Percentiles rank a stretch among this genome's conserved stretches.
These are phyloP conservation scores for Agriotes lineatus DNA, from an alignment of 2,888 invertebrate species.

Conservation along the genomic window DNA sequence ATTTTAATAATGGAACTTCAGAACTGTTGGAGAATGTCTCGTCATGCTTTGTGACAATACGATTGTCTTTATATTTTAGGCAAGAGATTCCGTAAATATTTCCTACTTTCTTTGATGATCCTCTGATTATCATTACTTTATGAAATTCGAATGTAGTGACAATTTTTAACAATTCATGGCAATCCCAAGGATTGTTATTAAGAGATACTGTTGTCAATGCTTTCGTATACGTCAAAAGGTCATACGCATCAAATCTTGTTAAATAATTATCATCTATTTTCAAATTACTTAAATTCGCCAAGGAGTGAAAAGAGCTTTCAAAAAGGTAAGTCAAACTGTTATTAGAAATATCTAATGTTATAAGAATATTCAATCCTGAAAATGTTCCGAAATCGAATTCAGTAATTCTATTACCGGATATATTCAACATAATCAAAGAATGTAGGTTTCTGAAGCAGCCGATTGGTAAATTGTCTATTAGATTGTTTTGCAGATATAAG, in stretches of 20 bases:
- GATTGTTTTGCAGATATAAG: slow-evolving; percentile 11
- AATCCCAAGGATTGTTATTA: slow-evolving; percentile 5
- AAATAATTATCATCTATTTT: slow-evolving; percentile 1
- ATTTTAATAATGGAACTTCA: not conserved
- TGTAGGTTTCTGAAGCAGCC: slow-evolving; percentile 11
- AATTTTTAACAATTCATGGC: not conserved
- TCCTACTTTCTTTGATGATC: not conserved
- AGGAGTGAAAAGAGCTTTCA: not conserved
- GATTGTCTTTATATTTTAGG: not conserved
- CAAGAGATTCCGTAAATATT: slow-evolving; percentile 25
- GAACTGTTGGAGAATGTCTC: not conserved
- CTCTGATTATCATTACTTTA: not conserved
- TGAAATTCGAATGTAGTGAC: not conserved
- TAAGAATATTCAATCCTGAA: not conserved
- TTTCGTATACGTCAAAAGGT: not conserved
- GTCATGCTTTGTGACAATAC: not conserved
- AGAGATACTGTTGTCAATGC: not conserved
- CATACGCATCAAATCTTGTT: not conserved
- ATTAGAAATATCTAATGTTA: slow-evolving; percentile 18
- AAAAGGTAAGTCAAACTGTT: not conserved
- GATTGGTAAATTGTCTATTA: not conserved
- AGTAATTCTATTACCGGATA: slow-evolving; percentile 9
- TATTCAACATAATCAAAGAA: not conserved
- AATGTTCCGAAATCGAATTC: slow-evolving; percentile 18
- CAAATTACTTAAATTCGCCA: not conserved